These are phyloP conservation scores for Stenolophus ochropezus DNA, from an alignment of 2,888 invertebrate genomes.

Conservation along the genomic window DNA sequence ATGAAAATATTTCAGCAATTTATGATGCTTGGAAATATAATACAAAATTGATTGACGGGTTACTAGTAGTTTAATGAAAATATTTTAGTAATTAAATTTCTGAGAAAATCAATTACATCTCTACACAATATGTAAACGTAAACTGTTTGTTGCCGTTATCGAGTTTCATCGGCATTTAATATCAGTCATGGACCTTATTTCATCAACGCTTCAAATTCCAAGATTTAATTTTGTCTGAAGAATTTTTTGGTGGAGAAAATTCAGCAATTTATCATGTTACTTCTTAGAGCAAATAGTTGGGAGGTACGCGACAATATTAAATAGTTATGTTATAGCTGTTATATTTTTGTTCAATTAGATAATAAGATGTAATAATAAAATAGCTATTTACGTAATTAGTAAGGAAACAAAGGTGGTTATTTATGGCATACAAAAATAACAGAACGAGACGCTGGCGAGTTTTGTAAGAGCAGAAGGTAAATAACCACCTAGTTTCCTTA, in stretches of 20 bases:
- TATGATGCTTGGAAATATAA: background rate
- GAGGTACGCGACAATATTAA: too few relatives aligned
- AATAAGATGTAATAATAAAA: too few relatives aligned
- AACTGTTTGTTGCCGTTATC: constrained; percentile 18
- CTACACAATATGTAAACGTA: constrained; percentile 15
- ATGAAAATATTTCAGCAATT: background rate
- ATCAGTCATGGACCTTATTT: constrained; percentile 7
- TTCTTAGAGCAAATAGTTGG: background rate
- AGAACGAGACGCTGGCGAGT: too few relatives aligned
- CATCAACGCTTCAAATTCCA: background rate
- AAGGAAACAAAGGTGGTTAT: too few relatives aligned
- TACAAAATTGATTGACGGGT: background rate
- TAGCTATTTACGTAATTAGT: too few relatives aligned
- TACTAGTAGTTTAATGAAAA: constrained; percentile 7
- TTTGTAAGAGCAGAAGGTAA: too few relatives aligned
- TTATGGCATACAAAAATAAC: too few relatives aligned
- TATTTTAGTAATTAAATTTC: constrained; percentile 34
- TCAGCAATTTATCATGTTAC: background rate
- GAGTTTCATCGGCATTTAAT: constrained; percentile 3
- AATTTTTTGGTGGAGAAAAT: background rate
- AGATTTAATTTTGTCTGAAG: background rate
- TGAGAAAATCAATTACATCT: constrained; percentile 31
- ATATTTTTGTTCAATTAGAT: too few relatives aligned
- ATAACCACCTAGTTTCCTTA: too few relatives aligned
- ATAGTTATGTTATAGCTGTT: too few relatives aligned